A percentile compares a stretch with the other conserved stretches of the same genome.
These are phyloP conservation scores for Centropristis striata DNA, from an alignment of 2,113 vertebrate genomes.

Conservation along the genomic window DNA sequence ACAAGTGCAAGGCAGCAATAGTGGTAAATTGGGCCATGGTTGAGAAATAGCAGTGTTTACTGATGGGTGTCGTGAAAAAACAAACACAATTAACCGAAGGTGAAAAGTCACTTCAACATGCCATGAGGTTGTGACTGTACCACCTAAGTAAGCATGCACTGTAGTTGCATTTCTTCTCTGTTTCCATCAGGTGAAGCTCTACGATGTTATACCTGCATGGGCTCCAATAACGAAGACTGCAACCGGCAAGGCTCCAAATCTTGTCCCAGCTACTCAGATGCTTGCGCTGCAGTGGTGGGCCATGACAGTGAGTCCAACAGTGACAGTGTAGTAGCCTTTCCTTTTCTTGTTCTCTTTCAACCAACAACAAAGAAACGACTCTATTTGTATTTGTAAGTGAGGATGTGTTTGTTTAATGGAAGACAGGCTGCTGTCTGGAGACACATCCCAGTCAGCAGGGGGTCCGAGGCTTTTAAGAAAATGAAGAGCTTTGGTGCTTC, in stretches of 20 bases:
- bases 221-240: constrained; percentile 90
- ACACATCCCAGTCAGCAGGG: constrained; percentile 61
- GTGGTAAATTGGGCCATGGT: no score
- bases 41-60: no score
- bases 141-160: not conserved
- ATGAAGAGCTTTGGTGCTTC: constrained; percentile 59
- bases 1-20: no score
- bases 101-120: not conserved
- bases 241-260: constrained; percentile 90
- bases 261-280: constrained; percentile 90
- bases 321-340: constrained; percentile 34
- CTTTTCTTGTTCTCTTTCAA: constrained; percentile 1
- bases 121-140: not conserved
- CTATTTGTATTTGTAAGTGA: constrained; percentile 1
- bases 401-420: constrained; percentile 20
- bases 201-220: constrained; percentile 91
- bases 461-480: constrained; percentile 64
- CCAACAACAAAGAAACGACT: not conserved
- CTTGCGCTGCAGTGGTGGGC: constrained; percentile 88
- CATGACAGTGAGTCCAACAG: constrained; percentile 88
- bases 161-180: not conserved
- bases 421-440: constrained; percentile 68
- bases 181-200: constrained; percentile 85
- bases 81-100: no score
- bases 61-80: no score